Evolutionary conservation across 2,888 invertebrate genomes (phyloP).

Genomic region (Drosophila peninsularis): DNA sequence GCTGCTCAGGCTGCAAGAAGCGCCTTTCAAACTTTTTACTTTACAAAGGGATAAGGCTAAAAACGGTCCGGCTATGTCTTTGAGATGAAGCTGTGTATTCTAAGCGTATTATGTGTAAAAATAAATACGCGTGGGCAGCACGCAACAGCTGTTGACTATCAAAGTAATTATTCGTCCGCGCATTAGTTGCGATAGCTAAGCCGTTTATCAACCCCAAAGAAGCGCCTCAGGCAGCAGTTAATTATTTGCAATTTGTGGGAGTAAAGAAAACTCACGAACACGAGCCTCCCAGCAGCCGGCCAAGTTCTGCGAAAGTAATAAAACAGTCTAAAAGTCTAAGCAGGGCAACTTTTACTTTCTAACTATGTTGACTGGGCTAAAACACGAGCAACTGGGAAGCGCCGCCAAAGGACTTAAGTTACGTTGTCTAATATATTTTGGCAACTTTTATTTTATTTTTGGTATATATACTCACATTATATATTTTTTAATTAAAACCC

Average conservation of each 20-base stretch:
- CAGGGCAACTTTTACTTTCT: slow-evolving; percentile 3
- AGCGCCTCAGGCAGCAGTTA: slow-evolving; percentile 4
- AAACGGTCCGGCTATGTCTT: slow-evolving; percentile 1
- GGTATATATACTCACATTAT: neutral
- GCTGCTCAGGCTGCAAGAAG: slow-evolving; percentile 22
- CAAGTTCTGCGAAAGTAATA: slow-evolving; percentile 12
- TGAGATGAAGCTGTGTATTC: slow-evolving; percentile 14
- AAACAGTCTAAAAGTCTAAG: slow-evolving; percentile 2
- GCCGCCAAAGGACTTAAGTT: neutral
- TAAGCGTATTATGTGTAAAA: slow-evolving; percentile 23
- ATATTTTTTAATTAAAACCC: too few species aligned
- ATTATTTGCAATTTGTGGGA: slow-evolving; percentile 36
- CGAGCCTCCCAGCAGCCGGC: slow-evolving; percentile 33
- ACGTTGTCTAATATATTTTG: neutral
- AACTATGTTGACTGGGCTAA: neutral
- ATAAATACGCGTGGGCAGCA: slow-evolving; percentile 25
- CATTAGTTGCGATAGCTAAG: slow-evolving; percentile 15
- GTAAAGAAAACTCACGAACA: neutral
- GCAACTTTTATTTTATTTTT: neutral
- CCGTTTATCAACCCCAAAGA: slow-evolving; percentile 2
- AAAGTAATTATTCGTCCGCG: slow-evolving; percentile 12
- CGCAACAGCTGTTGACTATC: slow-evolving; percentile 30
- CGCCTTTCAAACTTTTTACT: slow-evolving; percentile 4
- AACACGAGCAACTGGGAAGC: neutral
- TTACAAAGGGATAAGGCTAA: slow-evolving; percentile 21